Evolutionary conservation across 2,113 vertebrate species (phyloP).

Genomic region (Herpetotheres cachinnans): DNA sequence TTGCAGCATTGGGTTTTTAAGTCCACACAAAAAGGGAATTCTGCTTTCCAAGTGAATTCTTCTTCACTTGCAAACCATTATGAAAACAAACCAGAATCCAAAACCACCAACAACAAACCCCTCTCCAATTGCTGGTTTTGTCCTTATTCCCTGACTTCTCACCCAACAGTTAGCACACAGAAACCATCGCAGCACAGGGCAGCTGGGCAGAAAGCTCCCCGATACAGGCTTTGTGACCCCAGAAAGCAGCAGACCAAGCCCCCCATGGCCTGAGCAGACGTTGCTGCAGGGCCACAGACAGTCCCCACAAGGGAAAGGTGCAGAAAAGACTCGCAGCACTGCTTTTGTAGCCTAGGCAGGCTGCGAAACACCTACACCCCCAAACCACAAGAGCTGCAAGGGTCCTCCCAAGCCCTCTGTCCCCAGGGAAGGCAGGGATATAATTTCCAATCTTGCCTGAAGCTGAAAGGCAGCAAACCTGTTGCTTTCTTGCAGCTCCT

Average conservation of each 20-base stretch:
- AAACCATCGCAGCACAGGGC: accelerated
- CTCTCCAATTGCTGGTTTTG: not conserved
- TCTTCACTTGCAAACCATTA: not conserved
- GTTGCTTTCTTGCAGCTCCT: not conserved
- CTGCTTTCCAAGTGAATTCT: not conserved
- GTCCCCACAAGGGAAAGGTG: accelerated
- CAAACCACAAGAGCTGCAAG: too few relatives aligned
- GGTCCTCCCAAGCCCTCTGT: not conserved
- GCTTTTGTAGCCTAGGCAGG: accelerated
- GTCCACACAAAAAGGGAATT: not conserved
- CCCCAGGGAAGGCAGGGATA: accelerated
- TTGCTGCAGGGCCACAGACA: not conserved
- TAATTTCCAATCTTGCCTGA: accelerated
- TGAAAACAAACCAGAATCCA: not conserved
- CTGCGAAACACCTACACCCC: not conserved
- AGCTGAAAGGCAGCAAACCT: not conserved
- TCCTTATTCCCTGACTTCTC: not conserved
- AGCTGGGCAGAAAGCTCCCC: not conserved
- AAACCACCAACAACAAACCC: not conserved
- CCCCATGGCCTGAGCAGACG: accelerated
- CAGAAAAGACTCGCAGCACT: accelerated
- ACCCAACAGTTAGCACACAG: too few relatives aligned
- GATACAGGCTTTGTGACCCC: accelerated
- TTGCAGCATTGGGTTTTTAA: not conserved
- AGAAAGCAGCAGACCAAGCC: accelerated